Base-by-base conservation (phyloP, 2,113 vertebrate genomes). In the Pterocles burchelli region DNA sequence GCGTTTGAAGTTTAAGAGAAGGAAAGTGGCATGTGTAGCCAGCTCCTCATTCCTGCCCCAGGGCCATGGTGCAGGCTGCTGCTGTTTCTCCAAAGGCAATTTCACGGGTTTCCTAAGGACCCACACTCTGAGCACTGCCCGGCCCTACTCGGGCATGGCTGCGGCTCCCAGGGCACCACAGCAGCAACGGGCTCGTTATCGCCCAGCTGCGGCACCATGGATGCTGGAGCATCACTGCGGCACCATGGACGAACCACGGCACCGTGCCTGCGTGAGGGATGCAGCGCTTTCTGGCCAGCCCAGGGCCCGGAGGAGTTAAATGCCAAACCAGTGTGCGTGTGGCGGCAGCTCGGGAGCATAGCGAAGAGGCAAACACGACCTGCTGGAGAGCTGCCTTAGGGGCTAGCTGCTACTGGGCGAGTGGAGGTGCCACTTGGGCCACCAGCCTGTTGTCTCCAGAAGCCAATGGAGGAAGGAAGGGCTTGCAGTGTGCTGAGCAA, bases 1-100 rank as follows among this genome's bases (percentile, higher is more conserved):
- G 72, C 31, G 41, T 98, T 97, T 98, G 97, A 98, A 97, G 97
- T 96, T 72, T 80, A 67, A 83, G 90, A 76, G 86, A 77, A 81
- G 67, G 72, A 87, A 87, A 74, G 66, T 65, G 77, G 54, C 45
- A 29, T 66, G 62, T 90, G 74, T 74, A 91, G 70, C 81, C 74
- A 85, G 91, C 62, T 94, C 94, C 78, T 46, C 85, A 74, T 62
- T 61, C 81, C 83, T 74, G 65, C 92, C 83, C 85, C 66, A 73
- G 82, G 77, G 80, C 59, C 46, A 3, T 2, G 14, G 86, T n/a
- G 36, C 61, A 61, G 62, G 25, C 89, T 74, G 66, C 85, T 87
- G 76, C 84, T 75, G 29, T 33, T 70, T 66, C 67, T 80, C 82
- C 79, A n/a, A 74, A 84, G 82, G 67, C 43, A 84, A 6, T 48